Evolutionary conservation across 2,888 invertebrate genomes (phyloP).

Genomic region (Agonopterix arenella): DNA sequence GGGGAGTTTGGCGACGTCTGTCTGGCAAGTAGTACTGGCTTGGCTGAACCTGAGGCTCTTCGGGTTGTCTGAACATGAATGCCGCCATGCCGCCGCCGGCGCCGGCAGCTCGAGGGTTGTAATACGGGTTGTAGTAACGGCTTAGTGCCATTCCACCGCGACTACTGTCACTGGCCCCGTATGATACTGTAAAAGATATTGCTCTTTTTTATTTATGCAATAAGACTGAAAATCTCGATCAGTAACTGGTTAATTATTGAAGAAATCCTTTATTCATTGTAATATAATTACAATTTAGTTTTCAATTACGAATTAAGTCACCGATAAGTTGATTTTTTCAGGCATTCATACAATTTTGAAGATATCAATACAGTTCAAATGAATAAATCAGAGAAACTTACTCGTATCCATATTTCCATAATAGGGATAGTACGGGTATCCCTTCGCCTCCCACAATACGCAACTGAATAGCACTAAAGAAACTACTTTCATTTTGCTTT

Average conservation of each 20-base stretch:
- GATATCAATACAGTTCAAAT: too few species aligned
- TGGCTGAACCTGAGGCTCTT: conserved; percentile 32
- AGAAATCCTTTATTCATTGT: too few species aligned
- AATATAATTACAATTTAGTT: too few species aligned
- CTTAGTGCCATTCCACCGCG: conserved; percentile 63
- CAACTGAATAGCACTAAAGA: conserved; percentile 38
- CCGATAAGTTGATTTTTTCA: too few species aligned
- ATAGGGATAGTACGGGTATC: conserved; percentile 58
- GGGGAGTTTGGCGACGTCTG: conserved; percentile 54
- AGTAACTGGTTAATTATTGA: too few species aligned
- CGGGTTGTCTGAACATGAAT: conserved; percentile 55
- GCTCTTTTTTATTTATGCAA: not conserved
- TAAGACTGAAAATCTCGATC: not conserved
- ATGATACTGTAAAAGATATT: conserved; percentile 46
- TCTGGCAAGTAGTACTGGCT: conserved; percentile 62
- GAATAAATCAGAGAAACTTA: conserved; percentile 31
- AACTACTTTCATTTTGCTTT: conserved; percentile 40
- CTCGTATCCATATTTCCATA: conserved; percentile 61
- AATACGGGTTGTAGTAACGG: conserved; percentile 66
- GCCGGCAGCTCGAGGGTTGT: conserved; percentile 35
- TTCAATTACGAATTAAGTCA: too few species aligned
- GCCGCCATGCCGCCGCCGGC: conserved; percentile 51
- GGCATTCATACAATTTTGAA: too few species aligned
- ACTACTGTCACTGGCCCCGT: conserved; percentile 49
- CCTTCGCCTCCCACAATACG: conserved; percentile 42